Conservation (phyloP, 2,113 vertebrate genomes). For the Osmerus mordax region DNA sequence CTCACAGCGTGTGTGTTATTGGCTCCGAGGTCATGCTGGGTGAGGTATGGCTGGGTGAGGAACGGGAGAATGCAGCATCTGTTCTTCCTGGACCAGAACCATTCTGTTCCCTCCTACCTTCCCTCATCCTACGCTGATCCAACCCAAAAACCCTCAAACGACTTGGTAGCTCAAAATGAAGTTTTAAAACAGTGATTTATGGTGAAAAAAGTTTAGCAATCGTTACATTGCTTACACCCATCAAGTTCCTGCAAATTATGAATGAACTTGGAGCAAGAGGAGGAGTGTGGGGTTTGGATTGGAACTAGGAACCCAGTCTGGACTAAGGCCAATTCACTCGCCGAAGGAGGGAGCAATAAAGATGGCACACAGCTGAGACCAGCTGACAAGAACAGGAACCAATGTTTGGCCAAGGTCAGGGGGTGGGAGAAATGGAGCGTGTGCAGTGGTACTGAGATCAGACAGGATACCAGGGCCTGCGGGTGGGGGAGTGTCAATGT, state of each 20-base stretch:
- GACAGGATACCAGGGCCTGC: constrained; percentile 36
- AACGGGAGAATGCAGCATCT: constrained; percentile 43
- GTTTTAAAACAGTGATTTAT: no score
- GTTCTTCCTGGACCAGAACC: constrained; percentile 29
- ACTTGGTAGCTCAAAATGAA: not conserved
- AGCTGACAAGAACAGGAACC: constrained; percentile 64
- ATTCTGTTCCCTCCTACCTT: constrained; percentile 14
- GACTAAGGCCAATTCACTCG: constrained; percentile 41
- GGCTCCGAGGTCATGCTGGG: constrained; percentile 16
- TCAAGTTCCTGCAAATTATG: not conserved
- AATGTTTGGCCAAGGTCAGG: constrained; percentile 60
- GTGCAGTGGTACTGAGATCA: constrained; percentile 6
- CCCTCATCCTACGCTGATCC: not conserved
- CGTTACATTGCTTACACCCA: not conserved
- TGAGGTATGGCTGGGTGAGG: constrained; percentile 30
- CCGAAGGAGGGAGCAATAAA: constrained; percentile 45
- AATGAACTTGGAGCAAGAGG: not conserved
- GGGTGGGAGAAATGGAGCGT: constrained; percentile 12
- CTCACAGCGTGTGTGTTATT: constrained; percentile 23
- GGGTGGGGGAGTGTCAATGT: constrained; percentile 35
- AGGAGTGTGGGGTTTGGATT: not conserved
- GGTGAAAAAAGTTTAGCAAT: not conserved
- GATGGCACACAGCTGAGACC: constrained; percentile 52
- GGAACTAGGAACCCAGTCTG: constrained; percentile 35
- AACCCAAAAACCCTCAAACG: not conserved